A percentile compares a stretch with the other conserved stretches of the same genome.
Evolutionary conservation across 2,888 invertebrate genomes (phyloP).

Genomic region (Leptogaster cylindrica): DNA sequence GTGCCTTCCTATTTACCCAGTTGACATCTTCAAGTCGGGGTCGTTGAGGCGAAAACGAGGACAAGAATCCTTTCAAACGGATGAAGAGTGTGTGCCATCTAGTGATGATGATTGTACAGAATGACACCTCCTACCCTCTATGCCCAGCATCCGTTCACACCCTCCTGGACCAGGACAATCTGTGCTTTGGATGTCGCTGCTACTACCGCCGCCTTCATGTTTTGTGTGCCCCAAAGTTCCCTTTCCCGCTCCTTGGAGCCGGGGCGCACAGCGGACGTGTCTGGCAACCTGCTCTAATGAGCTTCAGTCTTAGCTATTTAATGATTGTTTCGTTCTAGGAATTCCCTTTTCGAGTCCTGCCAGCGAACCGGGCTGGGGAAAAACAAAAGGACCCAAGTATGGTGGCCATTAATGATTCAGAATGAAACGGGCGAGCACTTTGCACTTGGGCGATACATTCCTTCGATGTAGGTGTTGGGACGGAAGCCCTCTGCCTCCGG

Average conservation of each 20-base stretch:
- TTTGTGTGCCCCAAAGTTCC: background rate
- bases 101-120: slow-evolving; percentile 22
- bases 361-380: background rate
- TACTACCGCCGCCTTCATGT: background rate
- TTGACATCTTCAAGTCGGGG: slow-evolving; percentile 35
- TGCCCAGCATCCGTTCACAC: background rate
- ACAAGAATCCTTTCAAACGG: slow-evolving; percentile 31
- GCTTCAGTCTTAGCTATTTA: slow-evolving; percentile 38
- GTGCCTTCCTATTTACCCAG: slow-evolving; percentile 23
- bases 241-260: no score
- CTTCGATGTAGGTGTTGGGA: slow-evolving; percentile 9
- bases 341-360: slow-evolving; percentile 39
- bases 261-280: background rate
- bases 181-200: no score
- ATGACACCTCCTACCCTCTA: background rate
- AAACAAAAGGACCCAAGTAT: slow-evolving; percentile 34
- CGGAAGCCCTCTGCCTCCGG: slow-evolving; percentile 29
- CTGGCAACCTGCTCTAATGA: slow-evolving; percentile 32
- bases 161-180: background rate
- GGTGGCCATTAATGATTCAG: slow-evolving; percentile 42
- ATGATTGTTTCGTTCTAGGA: slow-evolving; percentile 35
- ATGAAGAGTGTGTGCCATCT: slow-evolving; percentile 22
- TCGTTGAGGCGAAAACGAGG: slow-evolving; percentile 27
- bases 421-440: slow-evolving; percentile 27
- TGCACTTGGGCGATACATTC: slow-evolving; percentile 18